Evolutionary conservation across 2,797 vertebrate genomes (phyloP).

Genomic region (Pseudochromis fuscus): DNA sequence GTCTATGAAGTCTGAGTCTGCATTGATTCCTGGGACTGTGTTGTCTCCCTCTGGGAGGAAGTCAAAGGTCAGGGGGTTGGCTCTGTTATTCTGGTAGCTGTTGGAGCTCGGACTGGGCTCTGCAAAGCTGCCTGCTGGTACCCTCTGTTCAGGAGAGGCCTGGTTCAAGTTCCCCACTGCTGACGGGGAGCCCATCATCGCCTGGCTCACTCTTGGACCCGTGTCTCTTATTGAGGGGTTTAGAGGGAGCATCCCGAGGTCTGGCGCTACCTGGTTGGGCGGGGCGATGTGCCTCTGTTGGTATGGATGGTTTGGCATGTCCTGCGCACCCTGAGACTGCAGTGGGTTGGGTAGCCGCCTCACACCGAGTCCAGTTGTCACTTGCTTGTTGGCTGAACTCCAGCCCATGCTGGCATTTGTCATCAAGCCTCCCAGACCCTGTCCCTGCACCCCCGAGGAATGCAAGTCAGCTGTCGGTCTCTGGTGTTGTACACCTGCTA

Average conservation of each 20-base stretch:
- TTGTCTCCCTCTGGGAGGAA: slow-evolving; percentile 94
- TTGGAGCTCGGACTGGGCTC: slow-evolving; percentile 82
- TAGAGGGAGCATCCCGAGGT: slow-evolving; percentile 87
- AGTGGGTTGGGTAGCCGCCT: slow-evolving; percentile 83
- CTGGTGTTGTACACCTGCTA: slow-evolving; percentile 83
- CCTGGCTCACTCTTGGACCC: slow-evolving; percentile 84
- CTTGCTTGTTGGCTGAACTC: slow-evolving; percentile 86
- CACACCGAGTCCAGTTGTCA: slow-evolving; percentile 81
- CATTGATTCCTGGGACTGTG: slow-evolving; percentile 93
- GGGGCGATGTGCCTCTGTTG: slow-evolving; percentile 87
- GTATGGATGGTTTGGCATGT: slow-evolving; percentile 85
- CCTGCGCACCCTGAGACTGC: slow-evolving; percentile 86
- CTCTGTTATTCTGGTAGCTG: slow-evolving; percentile 88
- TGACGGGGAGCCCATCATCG: slow-evolving; percentile 84
- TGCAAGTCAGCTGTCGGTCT: slow-evolving; percentile 85
- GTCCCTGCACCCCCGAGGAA: slow-evolving; percentile 78
- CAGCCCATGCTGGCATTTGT: slow-evolving; percentile 86
- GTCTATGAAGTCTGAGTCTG: slow-evolving; percentile 97
- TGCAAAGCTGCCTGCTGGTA: slow-evolving; percentile 85
- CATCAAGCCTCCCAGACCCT: slow-evolving; percentile 85
- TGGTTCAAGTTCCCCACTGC: slow-evolving; percentile 84
- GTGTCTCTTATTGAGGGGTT: slow-evolving; percentile 87
- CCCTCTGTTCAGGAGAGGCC: slow-evolving; percentile 85
- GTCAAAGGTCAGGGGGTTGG: slow-evolving; percentile 91
- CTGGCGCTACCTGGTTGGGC: slow-evolving; percentile 88